Conservation (phyloP, 2,113 vertebrate genomes). For the Lepus americanus region DNA sequence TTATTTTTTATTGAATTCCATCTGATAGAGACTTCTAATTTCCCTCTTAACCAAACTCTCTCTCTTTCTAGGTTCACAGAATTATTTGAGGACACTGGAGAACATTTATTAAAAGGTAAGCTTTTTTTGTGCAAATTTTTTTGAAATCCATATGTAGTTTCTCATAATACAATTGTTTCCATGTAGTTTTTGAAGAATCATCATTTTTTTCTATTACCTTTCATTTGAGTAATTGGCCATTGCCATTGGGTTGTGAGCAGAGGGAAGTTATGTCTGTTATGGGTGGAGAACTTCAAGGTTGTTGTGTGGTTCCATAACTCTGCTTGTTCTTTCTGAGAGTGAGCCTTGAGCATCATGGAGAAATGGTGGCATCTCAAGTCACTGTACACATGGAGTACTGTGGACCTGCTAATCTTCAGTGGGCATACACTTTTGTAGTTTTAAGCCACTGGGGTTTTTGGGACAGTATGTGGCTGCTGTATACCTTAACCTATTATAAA, state of each 20-base stretch:
- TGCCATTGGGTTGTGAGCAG: not conserved
- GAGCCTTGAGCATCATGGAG: not conserved
- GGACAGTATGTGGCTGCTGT: not conserved
- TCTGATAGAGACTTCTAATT: not conserved
- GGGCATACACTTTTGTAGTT: not conserved
- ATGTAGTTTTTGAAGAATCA: too few species aligned
- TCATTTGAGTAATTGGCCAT: not conserved
- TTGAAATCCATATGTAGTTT: too few species aligned
- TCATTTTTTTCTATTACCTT: not conserved
- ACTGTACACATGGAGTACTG: not conserved
- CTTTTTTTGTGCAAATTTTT: too few species aligned
- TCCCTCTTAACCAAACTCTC: not conserved
- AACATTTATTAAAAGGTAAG: too few species aligned
- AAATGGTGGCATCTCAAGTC: not conserved
- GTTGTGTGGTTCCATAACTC: not conserved
- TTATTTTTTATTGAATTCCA: too few species aligned
- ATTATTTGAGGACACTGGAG: too few species aligned
- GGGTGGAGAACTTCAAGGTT: not conserved
- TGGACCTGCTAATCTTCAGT: not conserved
- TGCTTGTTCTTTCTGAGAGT: not conserved
- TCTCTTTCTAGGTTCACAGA: not conserved
- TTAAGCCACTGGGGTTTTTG: slow-evolving; percentile 4
- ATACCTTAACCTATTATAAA: not conserved
- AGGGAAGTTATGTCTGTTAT: not conserved
- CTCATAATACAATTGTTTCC: too few species aligned